A percentile compares a stretch with the other conserved stretches of the same genome.
These are phyloP conservation scores for Actenoides hombroni DNA, from an alignment of 2,113 vertebrate genomes.

Conservation along the genomic window DNA sequence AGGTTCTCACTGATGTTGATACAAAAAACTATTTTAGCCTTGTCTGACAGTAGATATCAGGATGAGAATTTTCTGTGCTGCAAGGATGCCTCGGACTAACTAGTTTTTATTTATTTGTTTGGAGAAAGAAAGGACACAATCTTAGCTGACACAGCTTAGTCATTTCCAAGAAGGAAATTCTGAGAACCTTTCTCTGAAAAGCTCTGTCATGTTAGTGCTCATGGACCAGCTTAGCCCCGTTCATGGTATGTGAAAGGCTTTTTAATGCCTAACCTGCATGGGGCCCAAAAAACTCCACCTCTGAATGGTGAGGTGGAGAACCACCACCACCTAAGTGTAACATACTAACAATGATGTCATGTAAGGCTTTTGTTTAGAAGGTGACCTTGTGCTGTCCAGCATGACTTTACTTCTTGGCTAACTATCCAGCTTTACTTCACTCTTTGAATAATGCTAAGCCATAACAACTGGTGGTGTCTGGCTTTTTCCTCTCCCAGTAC, in stretches of 20 bases:
- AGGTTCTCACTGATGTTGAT: background rate
- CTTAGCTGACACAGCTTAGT: background rate
- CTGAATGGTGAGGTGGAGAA: background rate
- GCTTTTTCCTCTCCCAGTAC: background rate
- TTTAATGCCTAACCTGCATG: background rate
- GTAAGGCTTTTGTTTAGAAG: background rate
- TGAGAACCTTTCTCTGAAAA: background rate
- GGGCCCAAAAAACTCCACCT: background rate
- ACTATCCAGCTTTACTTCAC: background rate
- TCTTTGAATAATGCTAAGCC: background rate
- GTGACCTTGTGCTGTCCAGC: background rate
- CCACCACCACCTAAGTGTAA: no score
- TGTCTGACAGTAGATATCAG: background rate
- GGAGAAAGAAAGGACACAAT: background rate
- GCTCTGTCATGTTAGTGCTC: background rate
- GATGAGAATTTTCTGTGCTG: background rate
- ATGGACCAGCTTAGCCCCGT: background rate
- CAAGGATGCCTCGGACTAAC: background rate
- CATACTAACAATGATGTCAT: background rate
- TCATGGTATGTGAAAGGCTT: background rate
- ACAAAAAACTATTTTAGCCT: background rate
- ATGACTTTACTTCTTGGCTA: constrained; percentile 34
- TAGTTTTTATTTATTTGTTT: background rate
- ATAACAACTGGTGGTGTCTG: background rate
- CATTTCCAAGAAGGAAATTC: background rate